Evolutionary conservation across 2,113 vertebrate genomes (phyloP), one percentile per base, ranked within the genome.

Genomic region (Cheilinus undulatus): DNA sequence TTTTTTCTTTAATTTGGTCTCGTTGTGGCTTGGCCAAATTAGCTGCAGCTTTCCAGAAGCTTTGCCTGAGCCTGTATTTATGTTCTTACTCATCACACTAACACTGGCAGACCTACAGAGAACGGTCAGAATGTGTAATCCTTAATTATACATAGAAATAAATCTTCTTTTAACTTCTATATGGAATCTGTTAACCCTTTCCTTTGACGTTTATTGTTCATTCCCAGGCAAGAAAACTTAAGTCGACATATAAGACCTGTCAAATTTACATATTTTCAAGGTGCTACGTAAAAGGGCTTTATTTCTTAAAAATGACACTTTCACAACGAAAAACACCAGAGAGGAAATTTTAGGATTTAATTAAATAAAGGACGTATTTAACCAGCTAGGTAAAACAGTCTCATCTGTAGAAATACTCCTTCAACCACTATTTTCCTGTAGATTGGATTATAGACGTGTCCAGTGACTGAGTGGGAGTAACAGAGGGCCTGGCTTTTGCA

Each of bases 1-100:
- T 46, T 78, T 65, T 62, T 40, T 48, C 66, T 83, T 78, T 79
- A 79, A 84, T 84, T 76, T 68, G 67, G 45, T 76, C 50, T 32
- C 26, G 57, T 12, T 72, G 68, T 49, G 68, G 72, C 52, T 73
- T 56, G 67, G 67, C 60, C 24, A 62, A 70, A 75, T 70, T 61
- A 78, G 50, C 42, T 22, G 1, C 49, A 75, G 75, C 66, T 76
- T 79, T 71, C 42, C 70, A 51, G 36, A 69, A 73, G 69, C 50
- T 66, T 45, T 59, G 27, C 61, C 69, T 42, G 24, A 34, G 26
- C 42, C 67, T 79, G 54, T 76, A 75, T 75, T 79, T 75, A 76
- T 63, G 76, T 42, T 67, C 71, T 76, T 67, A 71, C 66, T 67
- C 76, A 75, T 71, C 65, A 45, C 42, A 67, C 45, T 23, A 45